Evolutionary conservation across 2,888 invertebrate genomes (phyloP).

Genomic region (Liposcelis brunnea): DNA sequence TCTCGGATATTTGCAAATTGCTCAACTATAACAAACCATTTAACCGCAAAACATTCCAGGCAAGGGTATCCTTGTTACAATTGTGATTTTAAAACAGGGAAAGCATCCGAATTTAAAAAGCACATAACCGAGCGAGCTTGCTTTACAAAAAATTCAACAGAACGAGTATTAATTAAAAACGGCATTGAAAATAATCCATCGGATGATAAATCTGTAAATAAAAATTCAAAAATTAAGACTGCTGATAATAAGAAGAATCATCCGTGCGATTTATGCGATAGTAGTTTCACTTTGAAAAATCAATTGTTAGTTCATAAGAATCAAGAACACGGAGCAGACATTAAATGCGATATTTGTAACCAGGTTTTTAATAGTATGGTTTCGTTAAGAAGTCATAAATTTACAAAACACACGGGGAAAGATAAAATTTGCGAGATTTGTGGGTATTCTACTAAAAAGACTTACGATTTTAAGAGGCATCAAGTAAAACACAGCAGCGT

Average conservation of each 20-base stretch:
- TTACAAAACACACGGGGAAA: conserved; percentile 3
- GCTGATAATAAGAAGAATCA: not conserved
- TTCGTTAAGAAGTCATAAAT: conserved; percentile 4
- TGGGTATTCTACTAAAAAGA: conserved; percentile 3
- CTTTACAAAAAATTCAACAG: too few species aligned
- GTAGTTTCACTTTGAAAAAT: not conserved
- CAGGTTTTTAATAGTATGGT: conserved; percentile 3
- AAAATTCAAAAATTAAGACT: not conserved
- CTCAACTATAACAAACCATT: too few species aligned
- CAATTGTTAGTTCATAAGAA: not conserved
- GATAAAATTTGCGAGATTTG: conserved; percentile 5
- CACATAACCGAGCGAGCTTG: too few species aligned
- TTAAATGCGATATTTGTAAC: not conserved
- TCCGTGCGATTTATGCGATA: not conserved
- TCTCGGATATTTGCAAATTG: too few species aligned
- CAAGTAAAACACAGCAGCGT: conserved; percentile 30
- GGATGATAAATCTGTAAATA: too few species aligned
- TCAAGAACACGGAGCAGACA: not conserved
- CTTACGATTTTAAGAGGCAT: conserved; percentile 8
- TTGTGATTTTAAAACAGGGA: too few species aligned
- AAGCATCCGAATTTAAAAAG: too few species aligned
- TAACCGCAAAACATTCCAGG: too few species aligned
- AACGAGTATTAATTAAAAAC: too few species aligned
- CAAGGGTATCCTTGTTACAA: too few species aligned
- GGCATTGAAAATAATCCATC: not conserved